These are phyloP conservation scores for Colaptes auratus DNA, from an alignment of 2,113 vertebrate genomes.

Conservation along the genomic window DNA sequence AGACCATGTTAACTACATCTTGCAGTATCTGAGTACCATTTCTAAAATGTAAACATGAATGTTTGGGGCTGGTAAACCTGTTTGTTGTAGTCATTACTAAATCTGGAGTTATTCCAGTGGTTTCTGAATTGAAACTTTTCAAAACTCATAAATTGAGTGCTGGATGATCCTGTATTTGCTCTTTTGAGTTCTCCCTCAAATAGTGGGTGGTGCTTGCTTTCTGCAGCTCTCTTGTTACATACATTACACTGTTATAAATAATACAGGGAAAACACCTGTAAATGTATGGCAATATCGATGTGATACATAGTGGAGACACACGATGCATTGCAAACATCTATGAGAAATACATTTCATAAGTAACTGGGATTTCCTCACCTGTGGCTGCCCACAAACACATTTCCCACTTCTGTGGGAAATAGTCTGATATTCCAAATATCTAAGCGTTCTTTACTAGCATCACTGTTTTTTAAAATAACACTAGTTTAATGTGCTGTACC, in stretches of 20 bases:
- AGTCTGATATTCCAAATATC: not conserved
- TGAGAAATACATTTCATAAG: constrained; percentile 22
- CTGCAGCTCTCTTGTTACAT: not conserved
- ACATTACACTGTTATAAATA: not conserved
- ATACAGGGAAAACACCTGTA: not conserved
- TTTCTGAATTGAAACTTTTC: not conserved
- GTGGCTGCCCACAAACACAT: not conserved
- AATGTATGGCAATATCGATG: not conserved
- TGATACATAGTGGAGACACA: not conserved
- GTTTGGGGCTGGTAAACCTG: not conserved
- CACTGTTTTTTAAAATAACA: not conserved
- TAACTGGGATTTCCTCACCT: constrained; percentile 6
- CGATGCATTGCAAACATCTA: not conserved
- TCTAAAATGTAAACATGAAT: not conserved
- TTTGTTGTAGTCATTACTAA: not conserved
- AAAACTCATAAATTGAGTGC: not conserved
- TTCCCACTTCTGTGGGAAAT: not conserved
- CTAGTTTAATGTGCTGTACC: not conserved
- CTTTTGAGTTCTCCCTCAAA: not conserved
- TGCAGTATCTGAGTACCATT: not conserved
- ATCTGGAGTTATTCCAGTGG: not conserved
- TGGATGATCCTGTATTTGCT: not conserved
- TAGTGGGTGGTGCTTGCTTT: not conserved
- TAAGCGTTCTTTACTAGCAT: not conserved
- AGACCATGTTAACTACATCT: not conserved